Evolutionary conservation across 1,140 invertebrate species (phyloP).

Genomic region (Cydia pomonella): DNA sequence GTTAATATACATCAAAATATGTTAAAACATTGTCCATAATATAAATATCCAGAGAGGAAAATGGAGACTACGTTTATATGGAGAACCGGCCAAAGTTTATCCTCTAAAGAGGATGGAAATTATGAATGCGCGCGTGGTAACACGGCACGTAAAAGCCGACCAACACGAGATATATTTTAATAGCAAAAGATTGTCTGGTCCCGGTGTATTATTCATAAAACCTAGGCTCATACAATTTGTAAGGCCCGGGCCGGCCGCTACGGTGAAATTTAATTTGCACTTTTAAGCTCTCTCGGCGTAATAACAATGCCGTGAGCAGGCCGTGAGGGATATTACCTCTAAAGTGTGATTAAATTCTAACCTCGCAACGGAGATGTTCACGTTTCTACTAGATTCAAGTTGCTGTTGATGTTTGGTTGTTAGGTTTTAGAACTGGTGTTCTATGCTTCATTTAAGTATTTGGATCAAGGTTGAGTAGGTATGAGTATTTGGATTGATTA

Average conservation of each 20-base stretch:
- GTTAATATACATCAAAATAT: no score
- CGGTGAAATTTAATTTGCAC: constrained; percentile 57
- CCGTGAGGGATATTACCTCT: constrained; percentile 36
- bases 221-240: constrained; percentile 56
- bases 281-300: constrained; percentile 43
- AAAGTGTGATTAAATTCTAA: constrained; percentile 36
- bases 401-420: neutral
- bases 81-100: no score
- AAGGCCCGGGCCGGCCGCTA: constrained; percentile 45
- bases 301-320: constrained; percentile 36
- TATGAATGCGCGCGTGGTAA: neutral
- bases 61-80: no score
- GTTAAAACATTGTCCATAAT: no score
- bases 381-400: constrained; percentile 17
- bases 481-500: no score
- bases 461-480: neutral
- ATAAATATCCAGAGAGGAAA: no score
- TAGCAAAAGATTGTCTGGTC: neutral
- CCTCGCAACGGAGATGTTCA: constrained; percentile 10
- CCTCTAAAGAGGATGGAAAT: neutral
- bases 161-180: neutral
- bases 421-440: neutral
- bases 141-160: neutral
- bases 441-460: neutral
- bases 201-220: constrained; percentile 53